Base-by-base conservation (phyloP, 1,140 invertebrate genomes). In the Eumaeus atala region DNA sequence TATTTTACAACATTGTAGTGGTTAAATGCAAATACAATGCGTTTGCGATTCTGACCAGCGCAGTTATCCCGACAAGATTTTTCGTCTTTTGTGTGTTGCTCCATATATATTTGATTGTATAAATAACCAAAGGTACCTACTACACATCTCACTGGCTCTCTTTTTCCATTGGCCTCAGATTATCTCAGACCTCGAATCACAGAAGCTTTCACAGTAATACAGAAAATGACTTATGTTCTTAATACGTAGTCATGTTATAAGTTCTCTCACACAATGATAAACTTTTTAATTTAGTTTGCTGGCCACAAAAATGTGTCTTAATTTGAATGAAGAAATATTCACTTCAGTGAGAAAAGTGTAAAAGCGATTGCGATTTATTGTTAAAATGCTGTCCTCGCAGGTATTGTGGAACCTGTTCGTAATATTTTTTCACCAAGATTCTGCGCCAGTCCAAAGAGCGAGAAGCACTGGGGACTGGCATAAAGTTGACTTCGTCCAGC, bases 321-420 rank as follows among this genome's bases (percentile, higher is more conserved):
- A n/a, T n/a, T n/a, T n/a, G n/a, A n/a, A n/a, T n/a, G n/a, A n/a
- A n/a, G n/a, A n/a, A n/a, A n/a, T n/a, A n/a, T n/a, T n/a, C 21
- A 28, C 6, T 28, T 54, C 10, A 48, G 28, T 54, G 53, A 48
- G 11, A 47, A 54, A 54, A 33, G 53, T 10, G 40, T 54, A 48
- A 54, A 54, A 54, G 48, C 44, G 9, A 54, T 16, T 54, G 40
- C 10, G 0, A 18, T 48, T 48, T 28, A 48, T 17, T 54, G 48
- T 54, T 35, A 51, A 54, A 54, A 54, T 10, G 48, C 21, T 48
- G 40, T 54, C 12, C 8, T 47, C 10, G 48, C 42, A 9, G 21
- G 48, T 33, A 18, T 54, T 35, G 28, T 48, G 18, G 40, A 48
- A 35, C 53, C 53, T 48, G 11, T 54, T 54, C 36, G 8, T 47